A percentile compares a stretch with the other conserved stretches of the same genome.
These are phyloP conservation scores for Rambutsinella grinnellia DNA, from an alignment of 2,888 invertebrate species.

Conservation along the genomic window DNA sequence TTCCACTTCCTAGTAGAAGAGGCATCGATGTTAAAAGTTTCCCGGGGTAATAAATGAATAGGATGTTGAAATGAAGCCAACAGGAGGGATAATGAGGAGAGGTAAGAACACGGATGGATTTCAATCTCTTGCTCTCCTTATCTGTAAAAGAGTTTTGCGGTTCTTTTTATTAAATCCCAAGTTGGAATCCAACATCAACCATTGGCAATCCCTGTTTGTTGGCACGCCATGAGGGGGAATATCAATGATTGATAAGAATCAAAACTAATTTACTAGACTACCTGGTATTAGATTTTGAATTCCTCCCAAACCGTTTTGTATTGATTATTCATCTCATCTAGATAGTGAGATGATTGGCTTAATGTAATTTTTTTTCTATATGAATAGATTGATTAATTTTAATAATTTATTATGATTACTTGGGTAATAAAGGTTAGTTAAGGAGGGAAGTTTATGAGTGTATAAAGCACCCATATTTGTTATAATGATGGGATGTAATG, in stretches of 20 bases:
- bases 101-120: conserved; percentile 14
- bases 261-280: too few species aligned
- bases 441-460: background rate
- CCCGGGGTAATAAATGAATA: background rate
- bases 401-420: conserved; percentile 39
- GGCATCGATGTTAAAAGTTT: too few species aligned
- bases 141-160: background rate
- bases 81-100: conserved; percentile 43
- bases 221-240: too few species aligned
- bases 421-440: background rate
- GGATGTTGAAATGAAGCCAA: conserved; percentile 25
- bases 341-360: too few species aligned
- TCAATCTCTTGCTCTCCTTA: conserved; percentile 32
- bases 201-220: too few species aligned
- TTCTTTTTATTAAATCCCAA: background rate
- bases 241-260: too few species aligned
- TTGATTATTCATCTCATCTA: too few species aligned
- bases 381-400: conserved; percentile 24
- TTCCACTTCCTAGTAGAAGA: background rate
- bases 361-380: too few species aligned
- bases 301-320: too few species aligned
- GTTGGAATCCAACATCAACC: too few species aligned
- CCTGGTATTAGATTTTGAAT: too few species aligned
- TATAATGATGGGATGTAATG: background rate
- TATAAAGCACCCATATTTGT: background rate